phyloP scores from a whole-genome alignment of 2,113 vertebrate species.

The Axis porcinus region DNA sequence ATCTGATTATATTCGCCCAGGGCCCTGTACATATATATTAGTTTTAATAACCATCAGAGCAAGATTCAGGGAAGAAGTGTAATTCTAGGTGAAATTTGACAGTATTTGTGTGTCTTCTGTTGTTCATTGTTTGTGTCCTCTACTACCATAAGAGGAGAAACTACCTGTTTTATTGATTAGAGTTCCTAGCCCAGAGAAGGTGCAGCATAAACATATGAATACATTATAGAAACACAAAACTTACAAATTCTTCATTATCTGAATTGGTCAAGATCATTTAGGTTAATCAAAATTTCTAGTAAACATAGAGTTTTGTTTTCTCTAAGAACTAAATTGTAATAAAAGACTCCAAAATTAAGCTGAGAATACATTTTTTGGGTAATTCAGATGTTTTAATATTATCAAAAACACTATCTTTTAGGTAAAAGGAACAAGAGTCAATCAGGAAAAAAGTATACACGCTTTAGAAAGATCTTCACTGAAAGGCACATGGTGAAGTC shows the following conservation, averaged over 20 bases:
- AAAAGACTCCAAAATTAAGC: background rate
- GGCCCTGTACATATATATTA: background rate
- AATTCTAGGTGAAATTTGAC: background rate
- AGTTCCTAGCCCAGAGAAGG: background rate
- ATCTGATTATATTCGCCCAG: background rate
- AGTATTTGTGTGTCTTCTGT: background rate
- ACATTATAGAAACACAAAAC: background rate
- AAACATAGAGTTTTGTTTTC: background rate
- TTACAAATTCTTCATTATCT: background rate
- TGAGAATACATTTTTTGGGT: background rate
- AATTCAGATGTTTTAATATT: background rate
- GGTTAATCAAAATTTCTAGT: background rate
- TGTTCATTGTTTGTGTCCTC: background rate
- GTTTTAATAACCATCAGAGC: background rate
- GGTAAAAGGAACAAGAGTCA: background rate
- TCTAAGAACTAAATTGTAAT: background rate
- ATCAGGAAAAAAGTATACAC: background rate
- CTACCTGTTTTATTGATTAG: background rate
- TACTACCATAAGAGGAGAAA: background rate
- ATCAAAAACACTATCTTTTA: background rate
- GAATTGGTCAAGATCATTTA: background rate
- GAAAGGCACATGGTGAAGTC: background rate
- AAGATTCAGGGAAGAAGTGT: background rate
- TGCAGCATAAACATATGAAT: background rate
- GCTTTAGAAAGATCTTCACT: background rate